Base-by-base conservation (phyloP, 2,113 vertebrate genomes). In the western clawed frog (Xenopus tropicalis) region DNA sequence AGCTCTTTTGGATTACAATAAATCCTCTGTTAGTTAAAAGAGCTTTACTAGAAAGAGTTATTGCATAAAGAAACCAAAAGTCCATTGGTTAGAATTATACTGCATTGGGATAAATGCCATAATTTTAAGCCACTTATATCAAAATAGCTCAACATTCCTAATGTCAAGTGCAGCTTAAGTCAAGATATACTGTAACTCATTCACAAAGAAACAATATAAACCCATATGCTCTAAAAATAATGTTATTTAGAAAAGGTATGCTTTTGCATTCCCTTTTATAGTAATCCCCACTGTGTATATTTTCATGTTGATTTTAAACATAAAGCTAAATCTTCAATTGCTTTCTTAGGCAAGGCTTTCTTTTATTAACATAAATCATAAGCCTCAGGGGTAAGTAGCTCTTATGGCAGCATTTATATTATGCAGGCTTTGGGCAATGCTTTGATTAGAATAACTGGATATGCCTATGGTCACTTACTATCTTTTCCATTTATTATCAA, bases 141-240 rank as follows among this genome's bases (percentile, higher is more conserved):
- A 77, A 82, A 69, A 44, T 77, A 70, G 79, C 56, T 72, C 61
- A 69, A 29, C 67, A 51, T 81, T 73, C 66, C 29, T 37, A 69
- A 74, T 66, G 73, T 74, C 68, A 72, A 72, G 70, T 61, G 72
- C 25, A 52, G 80, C 80, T 78, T 79, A 65, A 71, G 72, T 67
- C 11, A 66, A 54, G 19, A 66, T 52, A 37, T 66, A 46, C 66
- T 46, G 62, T 73, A 66, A 72, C 61, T 42, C 19, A 37, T 73
- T 19, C 65, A 73, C 66, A 78, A 52, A 78, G 80, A 72, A 37
- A 69, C 10, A 6, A 37, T 37, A 37, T 37, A 61, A 78, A 79
- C 37, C 63, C 71, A 76, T 66, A 12, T 59, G 14, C 65, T 24
- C 37, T 14, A 70, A 69, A 66, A 78, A 78, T 24, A 61, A 2